Evolutionary conservation across 2,888 invertebrate genomes (phyloP).

Genomic region (Pheosia tremula): DNA sequence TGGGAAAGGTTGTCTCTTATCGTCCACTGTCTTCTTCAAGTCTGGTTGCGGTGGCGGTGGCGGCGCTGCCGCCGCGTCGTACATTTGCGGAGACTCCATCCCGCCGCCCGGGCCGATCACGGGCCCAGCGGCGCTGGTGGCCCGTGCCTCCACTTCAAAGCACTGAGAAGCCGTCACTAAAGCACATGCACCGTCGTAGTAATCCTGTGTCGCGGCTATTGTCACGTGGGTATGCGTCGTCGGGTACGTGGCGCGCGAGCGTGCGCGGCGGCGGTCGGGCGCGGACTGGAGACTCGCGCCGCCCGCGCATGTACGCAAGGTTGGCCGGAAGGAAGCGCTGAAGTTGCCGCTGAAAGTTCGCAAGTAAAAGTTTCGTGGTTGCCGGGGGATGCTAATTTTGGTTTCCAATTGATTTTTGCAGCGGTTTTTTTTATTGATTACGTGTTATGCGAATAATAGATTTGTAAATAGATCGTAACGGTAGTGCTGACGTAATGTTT

Average conservation of each 20-base stretch:
- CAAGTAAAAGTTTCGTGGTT: constrained; percentile 67
- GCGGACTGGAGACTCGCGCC: constrained; percentile 67
- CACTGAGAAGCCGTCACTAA: constrained; percentile 76
- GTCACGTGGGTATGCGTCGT: constrained; percentile 43
- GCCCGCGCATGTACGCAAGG: constrained; percentile 58
- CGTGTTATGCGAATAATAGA: not conserved
- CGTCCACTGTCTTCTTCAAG: constrained; percentile 85
- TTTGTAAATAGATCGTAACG: not conserved
- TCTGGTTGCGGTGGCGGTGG: constrained; percentile 86
- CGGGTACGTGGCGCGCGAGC: constrained; percentile 53
- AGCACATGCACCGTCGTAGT: constrained; percentile 69
- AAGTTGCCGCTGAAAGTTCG: constrained; percentile 69
- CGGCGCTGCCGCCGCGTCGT: constrained; percentile 88
- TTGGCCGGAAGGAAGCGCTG: constrained; percentile 80
- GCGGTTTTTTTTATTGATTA: not conserved
- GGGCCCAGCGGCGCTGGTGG: constrained; percentile 77
- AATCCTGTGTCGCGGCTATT: constrained; percentile 45
- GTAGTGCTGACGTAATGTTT: not conserved
- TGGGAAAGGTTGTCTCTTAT: constrained; percentile 89
- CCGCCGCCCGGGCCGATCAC: constrained; percentile 78
- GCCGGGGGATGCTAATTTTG: constrained; percentile 11
- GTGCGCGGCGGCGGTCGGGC: constrained; percentile 64
- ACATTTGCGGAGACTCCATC: constrained; percentile 95
- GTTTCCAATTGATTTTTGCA: constrained; percentile 4
- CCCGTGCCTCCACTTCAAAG: constrained; percentile 81